phyloP scores from a whole-genome alignment of 2,888 invertebrate species.

The Euclidia mi region DNA sequence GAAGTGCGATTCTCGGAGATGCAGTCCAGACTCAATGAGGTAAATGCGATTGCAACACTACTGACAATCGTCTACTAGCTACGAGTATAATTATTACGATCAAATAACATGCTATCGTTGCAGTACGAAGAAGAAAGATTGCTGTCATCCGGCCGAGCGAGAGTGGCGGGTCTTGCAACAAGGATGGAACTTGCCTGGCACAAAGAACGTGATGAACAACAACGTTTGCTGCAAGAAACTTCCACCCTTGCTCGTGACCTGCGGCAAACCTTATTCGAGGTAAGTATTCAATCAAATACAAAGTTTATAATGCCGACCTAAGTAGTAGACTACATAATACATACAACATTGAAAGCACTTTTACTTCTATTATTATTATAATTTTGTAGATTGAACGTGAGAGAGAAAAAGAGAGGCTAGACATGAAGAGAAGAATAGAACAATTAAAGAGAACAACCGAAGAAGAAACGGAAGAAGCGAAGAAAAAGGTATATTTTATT shows the following conservation, averaged over 20 bases:
- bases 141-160: conserved; percentile 95
- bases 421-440: conserved; percentile 95
- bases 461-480: conserved; percentile 97
- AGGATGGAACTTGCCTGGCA: conserved; percentile 98
- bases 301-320: too few relatives aligned
- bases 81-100: too few relatives aligned
- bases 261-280: conserved; percentile 96
- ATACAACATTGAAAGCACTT: too few relatives aligned
- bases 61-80: too few relatives aligned
- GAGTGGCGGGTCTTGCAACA: conserved; percentile 96
- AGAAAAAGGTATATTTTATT: conserved; percentile 91
- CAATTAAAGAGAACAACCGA: conserved; percentile 96
- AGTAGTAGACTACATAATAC: too few relatives aligned
- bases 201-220: conserved; percentile 97
- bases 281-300: conserved; percentile 49
- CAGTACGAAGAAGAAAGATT: conserved; percentile 96
- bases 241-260: conserved; percentile 96
- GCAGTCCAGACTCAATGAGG: conserved; percentile 96
- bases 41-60: conserved; percentile 57
- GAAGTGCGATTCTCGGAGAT: conserved; percentile 97
- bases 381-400: conserved; percentile 94
- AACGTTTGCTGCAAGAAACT: conserved; percentile 96
- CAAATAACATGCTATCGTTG: neutral
- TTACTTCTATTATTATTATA: too few relatives aligned
- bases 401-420: conserved; percentile 96